These are phyloP conservation scores for Cochlearius cochlearius DNA, from an alignment of 2,113 vertebrate genomes.

Conservation along the genomic window DNA sequence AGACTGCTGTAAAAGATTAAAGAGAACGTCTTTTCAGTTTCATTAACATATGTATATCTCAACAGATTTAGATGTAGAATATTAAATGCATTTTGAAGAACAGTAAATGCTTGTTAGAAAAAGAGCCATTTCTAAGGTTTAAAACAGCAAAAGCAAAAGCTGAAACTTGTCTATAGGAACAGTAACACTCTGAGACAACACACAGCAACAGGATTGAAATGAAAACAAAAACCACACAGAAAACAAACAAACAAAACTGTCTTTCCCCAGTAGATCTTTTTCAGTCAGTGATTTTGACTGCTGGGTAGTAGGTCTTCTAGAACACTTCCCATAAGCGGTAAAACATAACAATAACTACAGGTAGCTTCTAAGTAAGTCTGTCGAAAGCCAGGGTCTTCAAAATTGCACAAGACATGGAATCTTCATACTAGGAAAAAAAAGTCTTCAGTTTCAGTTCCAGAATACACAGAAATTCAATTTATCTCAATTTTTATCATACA, in stretches of 20 bases:
- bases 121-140: constrained; percentile 64
- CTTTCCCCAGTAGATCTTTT: not conserved
- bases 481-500: not conserved
- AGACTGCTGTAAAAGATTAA: constrained; percentile 69
- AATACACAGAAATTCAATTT: not conserved
- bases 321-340: not conserved
- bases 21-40: constrained; percentile 34
- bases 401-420: not conserved
- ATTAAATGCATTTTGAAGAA: constrained; percentile 48
- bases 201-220: constrained; percentile 7
- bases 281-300: not conserved
- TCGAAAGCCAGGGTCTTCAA: not conserved
- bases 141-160: constrained; percentile 45
- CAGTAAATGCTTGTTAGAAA: constrained; percentile 66
- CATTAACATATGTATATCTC: constrained; percentile 72
- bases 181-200: not conserved
- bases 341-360: not conserved
- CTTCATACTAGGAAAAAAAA: not conserved
- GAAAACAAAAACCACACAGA: constrained; percentile 2
- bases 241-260: constrained; percentile 21
- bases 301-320: not conserved
- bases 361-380: not conserved
- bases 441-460: not conserved
- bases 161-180: constrained; percentile 31
- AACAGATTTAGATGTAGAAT: constrained; percentile 61